phyloP scores from a whole-genome alignment of 2,888 invertebrate species.

The Drosophila austrosaltans region DNA sequence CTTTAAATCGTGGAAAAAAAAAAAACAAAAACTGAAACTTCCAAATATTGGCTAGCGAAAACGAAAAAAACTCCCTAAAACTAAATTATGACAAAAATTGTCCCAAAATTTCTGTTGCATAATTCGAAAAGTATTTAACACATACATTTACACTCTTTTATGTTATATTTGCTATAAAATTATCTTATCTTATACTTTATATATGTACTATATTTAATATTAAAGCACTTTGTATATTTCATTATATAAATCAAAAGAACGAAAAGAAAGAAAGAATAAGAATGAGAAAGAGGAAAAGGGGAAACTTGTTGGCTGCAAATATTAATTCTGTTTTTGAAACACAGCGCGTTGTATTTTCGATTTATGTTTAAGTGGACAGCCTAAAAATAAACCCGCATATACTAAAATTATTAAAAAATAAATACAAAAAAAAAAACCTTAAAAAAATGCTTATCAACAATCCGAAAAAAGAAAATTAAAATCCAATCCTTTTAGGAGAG shows the following conservation, averaged over 20 bases:
- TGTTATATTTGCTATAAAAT: conserved; percentile 60
- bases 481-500: conserved; percentile 49
- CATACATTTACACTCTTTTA: conserved; percentile 36
- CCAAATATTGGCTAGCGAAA: conserved; percentile 38
- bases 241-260: conserved; percentile 41
- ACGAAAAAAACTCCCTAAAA: conserved; percentile 36
- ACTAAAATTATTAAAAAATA: conserved; percentile 58
- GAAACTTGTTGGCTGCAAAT: conserved; percentile 52
- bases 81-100: conserved; percentile 29
- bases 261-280: neutral
- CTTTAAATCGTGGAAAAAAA: conserved; percentile 47
- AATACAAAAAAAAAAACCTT: conserved; percentile 37
- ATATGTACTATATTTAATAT: conserved; percentile 48
- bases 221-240: conserved; percentile 67
- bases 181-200: conserved; percentile 59
- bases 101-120: conserved; percentile 44
- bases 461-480: conserved; percentile 26
- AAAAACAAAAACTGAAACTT: conserved; percentile 32
- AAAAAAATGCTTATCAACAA: conserved; percentile 16
- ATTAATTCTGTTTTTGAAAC: conserved; percentile 56
- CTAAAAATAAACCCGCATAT: conserved; percentile 46
- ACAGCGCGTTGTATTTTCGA: conserved; percentile 65
- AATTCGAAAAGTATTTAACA: conserved; percentile 56
- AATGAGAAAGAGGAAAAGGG: neutral
- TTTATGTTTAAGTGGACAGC: conserved; percentile 56